A percentile compares a stretch with the other conserved stretches of the same genome.
phyloP scores from a whole-genome alignment of 2,888 invertebrate species.

The Hetaerina titia region DNA sequence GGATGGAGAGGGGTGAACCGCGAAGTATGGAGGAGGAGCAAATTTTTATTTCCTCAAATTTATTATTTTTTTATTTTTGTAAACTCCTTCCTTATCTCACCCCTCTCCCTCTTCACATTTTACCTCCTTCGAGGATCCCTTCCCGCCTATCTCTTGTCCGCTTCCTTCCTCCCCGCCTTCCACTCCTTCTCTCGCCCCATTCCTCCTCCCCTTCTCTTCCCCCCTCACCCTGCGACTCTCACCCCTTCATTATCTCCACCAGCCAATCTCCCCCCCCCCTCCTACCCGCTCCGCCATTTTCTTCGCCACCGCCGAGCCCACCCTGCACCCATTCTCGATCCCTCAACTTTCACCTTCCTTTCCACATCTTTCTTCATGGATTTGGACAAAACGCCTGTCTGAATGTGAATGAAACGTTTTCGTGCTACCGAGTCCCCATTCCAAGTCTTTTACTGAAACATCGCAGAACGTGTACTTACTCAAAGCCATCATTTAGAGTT shows the following conservation, averaged over 20 bases:
- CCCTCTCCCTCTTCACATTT: neutral
- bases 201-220: neutral
- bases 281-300: neutral
- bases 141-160: neutral
- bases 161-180: neutral
- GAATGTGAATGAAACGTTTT: too few species aligned
- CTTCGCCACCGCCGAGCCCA: neutral
- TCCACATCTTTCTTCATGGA: too few species aligned
- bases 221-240: too few species aligned
- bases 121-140: neutral
- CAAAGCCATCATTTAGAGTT: too few species aligned
- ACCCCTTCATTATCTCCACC: too few species aligned
- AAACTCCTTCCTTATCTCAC: slow-evolving; percentile 48
- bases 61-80: slow-evolving; percentile 21
- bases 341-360: too few species aligned
- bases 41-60: neutral
- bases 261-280: neutral
- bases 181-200: neutral
- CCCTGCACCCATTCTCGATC: neutral
- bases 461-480: too few species aligned
- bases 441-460: too few species aligned
- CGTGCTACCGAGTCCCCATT: too few species aligned
- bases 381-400: too few species aligned
- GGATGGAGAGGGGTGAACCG: neutral
- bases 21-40: neutral